phyloP scores from a whole-genome alignment of 2,113 vertebrate genomes.

The Noctilio leporinus region DNA sequence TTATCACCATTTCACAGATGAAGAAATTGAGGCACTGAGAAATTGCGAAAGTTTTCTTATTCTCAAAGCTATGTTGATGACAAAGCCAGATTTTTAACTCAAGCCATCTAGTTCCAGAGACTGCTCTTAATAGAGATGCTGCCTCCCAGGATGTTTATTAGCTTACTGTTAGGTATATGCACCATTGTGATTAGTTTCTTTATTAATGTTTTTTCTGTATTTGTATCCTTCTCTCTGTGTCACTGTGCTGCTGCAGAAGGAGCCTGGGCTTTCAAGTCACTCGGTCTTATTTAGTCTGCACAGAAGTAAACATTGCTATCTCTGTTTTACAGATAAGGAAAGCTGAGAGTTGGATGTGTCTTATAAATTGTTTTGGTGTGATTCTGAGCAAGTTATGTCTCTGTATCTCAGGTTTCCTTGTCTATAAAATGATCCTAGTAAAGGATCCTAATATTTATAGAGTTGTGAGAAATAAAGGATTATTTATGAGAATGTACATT shows the following conservation, averaged over 20 bases:
- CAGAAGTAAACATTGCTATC: slow-evolving; percentile 4
- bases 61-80: neutral
- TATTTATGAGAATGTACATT: neutral
- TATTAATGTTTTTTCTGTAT: neutral
- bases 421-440: slow-evolving; percentile 13
- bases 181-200: neutral
- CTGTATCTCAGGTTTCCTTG: neutral
- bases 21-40: neutral
- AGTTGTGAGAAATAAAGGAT: slow-evolving; percentile 12
- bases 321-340: slow-evolving; percentile 1
- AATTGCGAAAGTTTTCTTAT: neutral
- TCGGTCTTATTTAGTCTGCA: neutral
- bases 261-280: neutral
- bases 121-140: neutral
- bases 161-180: neutral
- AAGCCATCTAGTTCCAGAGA: neutral
- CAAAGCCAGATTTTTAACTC: neutral
- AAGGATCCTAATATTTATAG: neutral
- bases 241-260: neutral
- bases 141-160: neutral
- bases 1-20: slow-evolving; percentile 4
- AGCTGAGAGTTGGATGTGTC: neutral
- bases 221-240: slow-evolving; percentile 14
- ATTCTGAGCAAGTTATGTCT: neutral
- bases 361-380: slow-evolving; percentile 14